Conservation (phyloP, 2,888 invertebrate species). For the Chaitophorus viminalis region DNA sequence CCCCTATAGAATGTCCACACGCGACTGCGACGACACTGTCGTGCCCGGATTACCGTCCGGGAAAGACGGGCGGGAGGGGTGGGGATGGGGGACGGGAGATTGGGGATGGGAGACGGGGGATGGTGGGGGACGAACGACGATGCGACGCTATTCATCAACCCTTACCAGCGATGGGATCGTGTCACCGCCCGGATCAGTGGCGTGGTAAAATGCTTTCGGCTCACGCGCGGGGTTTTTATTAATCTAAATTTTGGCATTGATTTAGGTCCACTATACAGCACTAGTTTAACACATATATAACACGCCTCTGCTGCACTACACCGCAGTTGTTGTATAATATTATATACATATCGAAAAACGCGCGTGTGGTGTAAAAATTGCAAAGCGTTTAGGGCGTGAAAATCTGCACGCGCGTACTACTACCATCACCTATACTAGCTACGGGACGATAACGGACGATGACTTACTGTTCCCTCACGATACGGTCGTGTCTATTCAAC, state of each 20-base stretch:
- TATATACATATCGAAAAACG: background rate
- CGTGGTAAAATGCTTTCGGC: constrained; percentile 38
- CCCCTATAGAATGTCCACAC: background rate
- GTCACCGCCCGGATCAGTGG: constrained; percentile 58
- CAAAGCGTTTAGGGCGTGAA: background rate
- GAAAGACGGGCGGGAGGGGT: no score
- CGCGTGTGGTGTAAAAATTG: no score
- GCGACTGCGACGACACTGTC: background rate
- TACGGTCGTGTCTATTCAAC: no score
- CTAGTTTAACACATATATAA: background rate
- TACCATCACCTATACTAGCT: no score
- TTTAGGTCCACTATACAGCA: constrained; percentile 31
- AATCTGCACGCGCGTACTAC: no score
- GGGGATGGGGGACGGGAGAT: no score
- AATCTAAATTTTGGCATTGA: constrained; percentile 60
- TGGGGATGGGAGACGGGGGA: no score
- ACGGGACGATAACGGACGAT: no score
- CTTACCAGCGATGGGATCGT: background rate
- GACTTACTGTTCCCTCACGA: no score
- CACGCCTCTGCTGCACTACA: background rate
- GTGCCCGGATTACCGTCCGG: constrained; percentile 41
- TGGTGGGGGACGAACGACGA: background rate
- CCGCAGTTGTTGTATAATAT: background rate
- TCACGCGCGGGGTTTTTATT: background rate
- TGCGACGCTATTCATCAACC: constrained; percentile 58